Evolutionary conservation across 2,888 invertebrate species (phyloP).

Genomic region (Celastrina argiolus): DNA sequence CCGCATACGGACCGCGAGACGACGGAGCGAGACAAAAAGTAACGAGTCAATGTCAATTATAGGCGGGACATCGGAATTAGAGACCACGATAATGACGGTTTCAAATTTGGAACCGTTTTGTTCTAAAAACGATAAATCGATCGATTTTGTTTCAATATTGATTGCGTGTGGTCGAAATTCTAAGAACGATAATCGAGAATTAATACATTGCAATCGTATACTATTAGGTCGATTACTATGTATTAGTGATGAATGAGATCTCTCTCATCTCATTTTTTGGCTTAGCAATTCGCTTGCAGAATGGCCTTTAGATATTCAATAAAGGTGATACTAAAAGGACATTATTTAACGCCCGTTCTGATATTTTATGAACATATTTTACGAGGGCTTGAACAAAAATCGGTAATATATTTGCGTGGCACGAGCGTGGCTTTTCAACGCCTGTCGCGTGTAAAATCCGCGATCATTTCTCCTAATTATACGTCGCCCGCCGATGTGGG

Average conservation of each 20-base stretch:
- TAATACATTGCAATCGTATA: slow-evolving; percentile 61
- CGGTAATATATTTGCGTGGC: slow-evolving; percentile 66
- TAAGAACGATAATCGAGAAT: slow-evolving; percentile 69
- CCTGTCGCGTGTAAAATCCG: slow-evolving; percentile 69
- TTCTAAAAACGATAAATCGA: slow-evolving; percentile 75
- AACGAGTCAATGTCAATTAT: slow-evolving; percentile 75
- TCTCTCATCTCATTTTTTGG: slow-evolving; percentile 45
- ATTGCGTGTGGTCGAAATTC: slow-evolving; percentile 75
- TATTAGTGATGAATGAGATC: slow-evolving; percentile 56
- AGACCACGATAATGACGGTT: slow-evolving; percentile 64
- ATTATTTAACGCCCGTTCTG: slow-evolving; percentile 52
- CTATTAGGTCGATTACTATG: slow-evolving; percentile 62
- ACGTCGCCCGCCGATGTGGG: slow-evolving; percentile 68
- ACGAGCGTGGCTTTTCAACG: slow-evolving; percentile 68
- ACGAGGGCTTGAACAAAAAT: slow-evolving; percentile 61
- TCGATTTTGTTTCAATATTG: slow-evolving; percentile 59
- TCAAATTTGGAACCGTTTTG: slow-evolving; percentile 75
- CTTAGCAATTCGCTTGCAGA: slow-evolving; percentile 36
- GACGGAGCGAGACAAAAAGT: slow-evolving; percentile 48
- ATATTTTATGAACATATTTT: slow-evolving; percentile 65
- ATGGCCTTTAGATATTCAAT: slow-evolving; percentile 58
- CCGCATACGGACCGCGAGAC: slow-evolving; percentile 31
- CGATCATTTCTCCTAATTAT: slow-evolving; percentile 74
- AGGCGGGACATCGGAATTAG: slow-evolving; percentile 76
- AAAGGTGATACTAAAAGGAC: slow-evolving; percentile 55